phyloP scores from a whole-genome alignment of 2,888 invertebrate genomes.

The Tromatobia lineatoria region DNA sequence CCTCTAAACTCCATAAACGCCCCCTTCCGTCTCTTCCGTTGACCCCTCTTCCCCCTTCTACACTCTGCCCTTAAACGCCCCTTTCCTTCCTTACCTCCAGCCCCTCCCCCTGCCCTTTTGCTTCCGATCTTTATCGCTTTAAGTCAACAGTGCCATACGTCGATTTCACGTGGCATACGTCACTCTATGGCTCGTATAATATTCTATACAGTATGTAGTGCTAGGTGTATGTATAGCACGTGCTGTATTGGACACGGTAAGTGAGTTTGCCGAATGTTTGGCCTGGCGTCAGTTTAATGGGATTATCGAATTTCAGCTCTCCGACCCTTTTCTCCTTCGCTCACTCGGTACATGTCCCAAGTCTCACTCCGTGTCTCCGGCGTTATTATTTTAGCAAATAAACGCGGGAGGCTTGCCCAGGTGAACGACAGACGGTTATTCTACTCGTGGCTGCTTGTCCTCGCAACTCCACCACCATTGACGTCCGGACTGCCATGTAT shows the following conservation, averaged over 20 bases:
- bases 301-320: constrained; percentile 76
- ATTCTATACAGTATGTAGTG: constrained; percentile 14
- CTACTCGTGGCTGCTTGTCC: background rate
- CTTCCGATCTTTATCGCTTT: constrained; percentile 72
- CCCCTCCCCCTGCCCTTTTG: constrained; percentile 3
- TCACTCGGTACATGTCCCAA: constrained; percentile 3
- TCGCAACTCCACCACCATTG: background rate
- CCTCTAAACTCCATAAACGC: too few species aligned
- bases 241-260: constrained; percentile 53
- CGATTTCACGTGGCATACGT: constrained; percentile 45
- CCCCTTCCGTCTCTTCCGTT: constrained; percentile 31
- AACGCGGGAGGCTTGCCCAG: constrained; percentile 59
- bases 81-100: constrained; percentile 57
- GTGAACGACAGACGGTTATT: constrained; percentile 64
- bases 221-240: constrained; percentile 30
- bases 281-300: constrained; percentile 69
- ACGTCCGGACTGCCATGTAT: background rate
- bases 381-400: constrained; percentile 77
- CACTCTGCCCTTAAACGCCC: background rate
- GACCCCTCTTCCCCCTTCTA: constrained; percentile 41
- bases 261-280: constrained; percentile 68
- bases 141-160: constrained; percentile 57
- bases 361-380: constrained; percentile 55
- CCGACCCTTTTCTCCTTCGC: constrained; percentile 58
- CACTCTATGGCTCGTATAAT: constrained; percentile 24